Base-by-base conservation (phyloP, 2,113 vertebrate genomes). In the Ptilorrhoa leucosticta region DNA sequence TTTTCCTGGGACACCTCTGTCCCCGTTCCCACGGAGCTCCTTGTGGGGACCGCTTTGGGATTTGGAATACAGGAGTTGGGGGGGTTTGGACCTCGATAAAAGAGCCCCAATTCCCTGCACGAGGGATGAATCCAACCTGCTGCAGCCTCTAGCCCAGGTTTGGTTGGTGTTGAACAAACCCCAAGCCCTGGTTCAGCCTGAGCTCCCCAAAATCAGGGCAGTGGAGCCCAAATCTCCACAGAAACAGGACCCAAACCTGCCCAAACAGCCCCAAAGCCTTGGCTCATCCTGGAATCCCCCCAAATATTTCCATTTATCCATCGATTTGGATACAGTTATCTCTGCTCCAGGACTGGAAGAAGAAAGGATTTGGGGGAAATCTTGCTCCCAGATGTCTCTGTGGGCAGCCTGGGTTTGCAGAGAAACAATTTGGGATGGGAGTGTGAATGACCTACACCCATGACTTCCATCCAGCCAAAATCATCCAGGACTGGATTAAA, bases 51-150 rank as follows among this genome's bases (percentile, higher is more conserved):
- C 33, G 47, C 2, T 45, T 24, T 78, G 48, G 40, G 54, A 2
- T 60, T 35, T 78, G 48, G 44, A 37, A 44, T 19, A 6, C 18
- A 7, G 82, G 50, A 35, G 54, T 2, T 7, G 15, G 11, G 3
- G 58, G 13, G 23, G 19, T 14, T 37, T 76, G 54, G 60, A 40
- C 6, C 24, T 22, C 35, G 14, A 12, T 22, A 13, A 28, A 66
- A 63, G 31, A 63, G 31, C 22, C 68, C 58, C 7, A 68, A 0
- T 31, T 47, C 44, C 2, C 0, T 26, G 44, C 24, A 5, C 0
- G 0, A 10, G 40, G 31, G 54, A 28, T 35, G 40, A 9, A 0
- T 31, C 1, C 1, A 22, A 45, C 16, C 64, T 3, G 3, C 53
- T 15, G 15, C 75, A 56, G 56, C 15, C 1, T 39, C 76, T 26